These are phyloP conservation scores for Polypterus bichir DNA, from an alignment of 2,113 vertebrate genomes.

Conservation along the genomic window DNA sequence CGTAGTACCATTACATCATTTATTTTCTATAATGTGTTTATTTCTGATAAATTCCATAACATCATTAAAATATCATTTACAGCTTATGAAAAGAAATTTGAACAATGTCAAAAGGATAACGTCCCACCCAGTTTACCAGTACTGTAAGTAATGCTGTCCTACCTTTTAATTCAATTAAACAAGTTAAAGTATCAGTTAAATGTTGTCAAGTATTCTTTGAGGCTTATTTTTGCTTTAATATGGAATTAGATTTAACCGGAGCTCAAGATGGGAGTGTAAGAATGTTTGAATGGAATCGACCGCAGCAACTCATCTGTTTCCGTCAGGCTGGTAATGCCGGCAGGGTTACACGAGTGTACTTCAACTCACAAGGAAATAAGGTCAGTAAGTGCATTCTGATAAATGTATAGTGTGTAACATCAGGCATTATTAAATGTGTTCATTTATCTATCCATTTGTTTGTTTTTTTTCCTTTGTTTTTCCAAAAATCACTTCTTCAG, in stretches of 20 bases:
- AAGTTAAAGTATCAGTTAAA: neutral
- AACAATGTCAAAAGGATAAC: constrained; percentile 97
- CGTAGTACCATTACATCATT: neutral
- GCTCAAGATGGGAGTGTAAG: constrained; percentile 93
- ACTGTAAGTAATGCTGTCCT: constrained; percentile 66
- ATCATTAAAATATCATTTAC: constrained; percentile 14
- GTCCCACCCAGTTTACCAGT: constrained; percentile 90
- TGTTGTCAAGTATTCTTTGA: neutral
- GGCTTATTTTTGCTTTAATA: neutral
- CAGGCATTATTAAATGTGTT: no score
- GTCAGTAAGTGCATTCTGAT: constrained; percentile 28
- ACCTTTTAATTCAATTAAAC: neutral
- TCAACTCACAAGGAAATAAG: constrained; percentile 95
- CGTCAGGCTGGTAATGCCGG: constrained; percentile 82
- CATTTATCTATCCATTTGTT: no score
- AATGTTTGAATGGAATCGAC: constrained; percentile 96
- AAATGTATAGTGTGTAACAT: no score
- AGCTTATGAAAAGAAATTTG: constrained; percentile 96
- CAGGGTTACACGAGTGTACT: constrained; percentile 86
- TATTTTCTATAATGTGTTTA: constrained; percentile 9
- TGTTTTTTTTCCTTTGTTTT: no score
- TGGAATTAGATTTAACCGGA: constrained; percentile 76
- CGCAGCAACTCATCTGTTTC: constrained; percentile 90
- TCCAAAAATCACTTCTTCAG: no score
- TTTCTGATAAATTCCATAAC: neutral